Base-by-base conservation (phyloP, 2,113 vertebrate genomes). In the Myotis brandtii region DNA sequence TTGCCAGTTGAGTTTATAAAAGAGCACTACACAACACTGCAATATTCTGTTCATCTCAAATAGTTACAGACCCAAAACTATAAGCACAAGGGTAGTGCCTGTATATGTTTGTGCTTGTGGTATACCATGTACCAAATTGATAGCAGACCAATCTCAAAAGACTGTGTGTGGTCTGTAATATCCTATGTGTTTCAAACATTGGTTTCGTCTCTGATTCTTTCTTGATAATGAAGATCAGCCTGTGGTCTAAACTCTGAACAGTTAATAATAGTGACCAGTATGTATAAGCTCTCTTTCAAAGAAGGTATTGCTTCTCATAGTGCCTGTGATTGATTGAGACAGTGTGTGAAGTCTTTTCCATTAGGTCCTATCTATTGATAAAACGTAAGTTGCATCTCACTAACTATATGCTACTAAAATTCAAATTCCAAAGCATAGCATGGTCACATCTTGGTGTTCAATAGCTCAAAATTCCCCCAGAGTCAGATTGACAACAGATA, bases 321-420 rank as follows among this genome's bases (percentile, higher is more conserved):
- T 75, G 23, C 62, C 67, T 83, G 4, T 23, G 20, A 56, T 43
- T 52, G 18, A 86, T 37, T 54, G 18, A 86, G 37, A 59, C 40
- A 56, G 79, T 76, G 3, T 52, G 0, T 64, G 37, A 79, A 34
- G 9, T 62, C 20, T 73, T 54, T 54, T 75, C 34, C 25, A 20
- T 56, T 75, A 59, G 13, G 16, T 52, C 11, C 20, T 54, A 79
- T 52, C 64, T 70, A 52, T 20, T 66, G 37, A 93, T 43, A 86
- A 93, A 77, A 76, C 1, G 10, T 37, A 77, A 95, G 32, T 66
- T 50, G 20, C 18, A 10, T 77, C 43, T 87, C 82, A 85, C 14
- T 43, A 30, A 93, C 17, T 48, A 4, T 72, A 67, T 72, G 88
- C 64, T 75, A 81, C 67, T 82, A 85, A 90, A 93, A 69, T 90